Evolutionary conservation across 2,113 vertebrate genomes (phyloP), one percentile per base, ranked within the genome.

Genomic region (Lophotis ruficrista): DNA sequence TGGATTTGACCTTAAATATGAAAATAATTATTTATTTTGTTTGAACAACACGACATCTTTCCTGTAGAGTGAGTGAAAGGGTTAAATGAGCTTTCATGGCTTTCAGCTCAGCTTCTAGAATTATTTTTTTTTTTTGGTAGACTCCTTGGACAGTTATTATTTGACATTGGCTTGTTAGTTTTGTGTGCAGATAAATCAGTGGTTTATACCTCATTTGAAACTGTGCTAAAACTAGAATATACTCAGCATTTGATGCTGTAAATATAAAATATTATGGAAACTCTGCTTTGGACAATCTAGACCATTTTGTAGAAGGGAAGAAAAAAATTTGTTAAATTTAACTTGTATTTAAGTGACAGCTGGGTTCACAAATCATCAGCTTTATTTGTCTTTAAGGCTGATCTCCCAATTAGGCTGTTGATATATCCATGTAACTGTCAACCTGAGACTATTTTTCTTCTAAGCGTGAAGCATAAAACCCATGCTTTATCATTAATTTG

Each of bases 391-490:
- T 75, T 84, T 57, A 84, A 87, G 73, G 21, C 70, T 81, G 75
- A 64, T 72, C 43, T 72, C 64, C 54, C 64, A 48, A 82, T 93
- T 57, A 58, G 38, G 9, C 53, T 72, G 37, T 48, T 93, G 77
- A 82, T 76, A 41, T 18, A 58, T 80, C 30, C n/a, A 23, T 58
- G 37, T 53, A 86, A 54, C 47, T 57, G 38, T 84, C 84, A 93
- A 82, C 33, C 77, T 57, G 53, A 93, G 65, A 61, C 61, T 85
- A n/a, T 84, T 96, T 95, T 91, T 85, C 77, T 80, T 84, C 62
- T 53, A 70, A 61, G 58, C 7, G 4, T 35, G 57, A 95, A 83
- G 23, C 90, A 24, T 25, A 35, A 58, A 87, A 27, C 5, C 14
- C 77, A 41, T 95, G 77, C 78, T 87, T 79, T 89, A 58, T 91